These are phyloP conservation scores for Aphidius gifuensis DNA, from an alignment of 1,140 invertebrate genomes.

Conservation along the genomic window DNA sequence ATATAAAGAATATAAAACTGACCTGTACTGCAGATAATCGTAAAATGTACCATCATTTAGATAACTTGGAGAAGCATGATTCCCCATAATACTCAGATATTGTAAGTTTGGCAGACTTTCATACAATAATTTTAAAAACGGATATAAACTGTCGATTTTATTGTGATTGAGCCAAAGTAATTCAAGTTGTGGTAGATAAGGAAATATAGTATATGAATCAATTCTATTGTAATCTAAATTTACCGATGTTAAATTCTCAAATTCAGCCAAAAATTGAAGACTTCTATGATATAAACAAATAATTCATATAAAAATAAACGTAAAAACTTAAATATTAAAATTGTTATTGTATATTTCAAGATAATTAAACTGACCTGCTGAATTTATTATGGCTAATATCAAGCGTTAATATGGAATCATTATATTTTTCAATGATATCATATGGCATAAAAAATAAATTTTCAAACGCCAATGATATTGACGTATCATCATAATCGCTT, in stretches of 20 bases:
- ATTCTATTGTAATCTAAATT: slow-evolving; percentile 75
- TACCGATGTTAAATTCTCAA: slow-evolving; percentile 67
- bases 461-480: slow-evolving; percentile 46
- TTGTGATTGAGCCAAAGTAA: slow-evolving; percentile 79
- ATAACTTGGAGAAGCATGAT: slow-evolving; percentile 71
- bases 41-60: slow-evolving; percentile 71
- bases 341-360: slow-evolving; percentile 11
- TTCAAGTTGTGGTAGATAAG: slow-evolving; percentile 65
- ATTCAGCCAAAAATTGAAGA: slow-evolving; percentile 65
- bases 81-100: slow-evolving; percentile 75
- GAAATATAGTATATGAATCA: slow-evolving; percentile 63
- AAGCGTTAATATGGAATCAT: slow-evolving; percentile 53
- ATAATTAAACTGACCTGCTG: slow-evolving; percentile 54
- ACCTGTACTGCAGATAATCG: slow-evolving; percentile 78
- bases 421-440: slow-evolving; percentile 46
- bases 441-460: slow-evolving; percentile 47
- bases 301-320: not conserved
- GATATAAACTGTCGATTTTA: slow-evolving; percentile 65
- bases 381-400: slow-evolving; percentile 73
- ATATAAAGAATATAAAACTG: slow-evolving; percentile 26
- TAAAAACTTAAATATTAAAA: slow-evolving; percentile 15
- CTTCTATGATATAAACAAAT: slow-evolving; percentile 56
- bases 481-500: slow-evolving; percentile 29
- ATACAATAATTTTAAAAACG: slow-evolving; percentile 67
- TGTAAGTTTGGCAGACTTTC: slow-evolving; percentile 65